These are phyloP conservation scores for Strongylocentrotus purpuratus DNA, from an alignment of 35 echinoderm and acorn worm genomes.

Conservation along the genomic window DNA sequence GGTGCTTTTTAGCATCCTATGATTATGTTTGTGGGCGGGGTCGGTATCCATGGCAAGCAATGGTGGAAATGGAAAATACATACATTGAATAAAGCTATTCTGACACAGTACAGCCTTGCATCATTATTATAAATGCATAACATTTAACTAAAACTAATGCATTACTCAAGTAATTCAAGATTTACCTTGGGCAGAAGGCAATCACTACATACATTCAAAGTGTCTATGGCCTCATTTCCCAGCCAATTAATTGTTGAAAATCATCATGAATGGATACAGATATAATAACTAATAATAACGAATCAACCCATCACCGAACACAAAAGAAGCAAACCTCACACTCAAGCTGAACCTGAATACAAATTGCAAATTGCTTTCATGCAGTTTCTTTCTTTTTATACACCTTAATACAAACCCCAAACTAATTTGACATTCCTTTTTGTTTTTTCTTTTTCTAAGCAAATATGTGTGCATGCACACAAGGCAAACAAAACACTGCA, in stretches of 20 bases:
- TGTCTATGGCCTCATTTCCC: neutral
- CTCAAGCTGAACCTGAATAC: neutral
- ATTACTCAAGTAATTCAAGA: neutral
- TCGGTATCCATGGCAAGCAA: neutral
- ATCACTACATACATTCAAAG: neutral
- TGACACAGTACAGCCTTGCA: neutral
- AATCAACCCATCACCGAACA: neutral
- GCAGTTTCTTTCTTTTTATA: neutral
- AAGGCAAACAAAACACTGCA: neutral
- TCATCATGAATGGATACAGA: neutral
- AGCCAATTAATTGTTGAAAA: neutral
- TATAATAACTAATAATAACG: neutral
- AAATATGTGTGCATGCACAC: neutral
- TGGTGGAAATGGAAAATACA: constrained; percentile 14
- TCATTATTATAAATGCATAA: neutral
- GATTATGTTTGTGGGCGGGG: neutral
- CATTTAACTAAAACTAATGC: neutral
- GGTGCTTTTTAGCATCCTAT: constrained; percentile 51
- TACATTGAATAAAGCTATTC: neutral
- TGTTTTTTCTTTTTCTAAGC: no score
- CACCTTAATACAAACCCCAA: no score
- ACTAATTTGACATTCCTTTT: no score
- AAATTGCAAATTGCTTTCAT: neutral
- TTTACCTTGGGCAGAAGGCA: neutral
- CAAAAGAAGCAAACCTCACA: no score